Conservation (phyloP, 2,113 vertebrate species). For the Aphelocoma coerulescens region DNA sequence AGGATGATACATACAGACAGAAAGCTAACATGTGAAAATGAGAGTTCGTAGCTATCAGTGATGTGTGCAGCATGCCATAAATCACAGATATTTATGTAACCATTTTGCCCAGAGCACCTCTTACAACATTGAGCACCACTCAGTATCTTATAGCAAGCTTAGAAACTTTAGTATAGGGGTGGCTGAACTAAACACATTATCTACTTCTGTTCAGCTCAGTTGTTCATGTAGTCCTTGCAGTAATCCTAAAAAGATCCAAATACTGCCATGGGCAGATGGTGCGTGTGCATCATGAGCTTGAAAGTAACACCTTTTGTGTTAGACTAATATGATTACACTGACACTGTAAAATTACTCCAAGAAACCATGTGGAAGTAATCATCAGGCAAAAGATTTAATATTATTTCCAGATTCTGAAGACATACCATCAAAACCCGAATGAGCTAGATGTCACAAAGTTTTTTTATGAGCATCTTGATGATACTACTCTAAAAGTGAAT, state of each 20-base stretch:
- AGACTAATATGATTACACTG: neutral
- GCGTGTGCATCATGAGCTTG: neutral
- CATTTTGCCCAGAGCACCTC: neutral
- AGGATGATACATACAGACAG: neutral
- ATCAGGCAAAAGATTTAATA: neutral
- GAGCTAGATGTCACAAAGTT: neutral
- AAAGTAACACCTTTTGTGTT: neutral
- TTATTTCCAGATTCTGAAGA: neutral
- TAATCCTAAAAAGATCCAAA: neutral
- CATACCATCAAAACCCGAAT: neutral
- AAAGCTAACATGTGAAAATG: neutral
- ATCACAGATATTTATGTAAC: neutral
- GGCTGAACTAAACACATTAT: neutral
- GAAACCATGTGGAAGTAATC: neutral
- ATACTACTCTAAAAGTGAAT: neutral
- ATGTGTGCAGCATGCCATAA: neutral
- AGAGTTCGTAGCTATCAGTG: neutral
- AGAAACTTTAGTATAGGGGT: neutral
- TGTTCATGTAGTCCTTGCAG: neutral
- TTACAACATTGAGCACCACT: neutral
- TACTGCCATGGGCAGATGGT: neutral
- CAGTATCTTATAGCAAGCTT: neutral
- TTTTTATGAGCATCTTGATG: neutral
- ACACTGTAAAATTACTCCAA: neutral
- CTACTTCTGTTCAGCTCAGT: neutral